A percentile compares a stretch with the other conserved stretches of the same genome.
Conservation (phyloP, 1,140 invertebrate genomes). For the Drosophila mojavensis region DNA sequence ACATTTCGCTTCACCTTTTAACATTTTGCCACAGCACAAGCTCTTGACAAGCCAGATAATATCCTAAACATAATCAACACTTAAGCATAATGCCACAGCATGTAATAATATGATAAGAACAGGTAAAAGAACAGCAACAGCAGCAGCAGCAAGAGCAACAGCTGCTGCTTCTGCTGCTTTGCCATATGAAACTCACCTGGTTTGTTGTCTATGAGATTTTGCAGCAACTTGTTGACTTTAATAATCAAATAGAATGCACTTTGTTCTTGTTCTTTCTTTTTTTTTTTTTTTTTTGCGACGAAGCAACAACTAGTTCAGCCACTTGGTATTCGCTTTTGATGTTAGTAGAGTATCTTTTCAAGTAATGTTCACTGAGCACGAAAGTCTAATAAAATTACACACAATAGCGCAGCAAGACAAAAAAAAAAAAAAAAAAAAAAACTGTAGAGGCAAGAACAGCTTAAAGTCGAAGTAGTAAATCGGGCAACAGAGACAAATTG, state of each 20-base stretch:
- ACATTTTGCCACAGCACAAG: constrained; percentile 2
- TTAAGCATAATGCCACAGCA: constrained; percentile 30
- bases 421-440: constrained; percentile 36
- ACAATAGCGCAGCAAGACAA: constrained; percentile 37
- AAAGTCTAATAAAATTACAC: constrained; percentile 46
- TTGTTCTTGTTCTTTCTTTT: no score
- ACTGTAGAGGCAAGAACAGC: no score
- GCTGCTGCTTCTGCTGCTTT: constrained; percentile 6
- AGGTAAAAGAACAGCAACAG: constrained; percentile 1
- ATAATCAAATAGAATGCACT: constrained; percentile 64
- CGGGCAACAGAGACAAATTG: constrained; percentile 18
- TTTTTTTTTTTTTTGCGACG: constrained; percentile 3
- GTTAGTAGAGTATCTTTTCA: constrained; percentile 24
- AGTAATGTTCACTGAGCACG: constrained; percentile 58
- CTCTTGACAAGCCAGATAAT: constrained; percentile 24
- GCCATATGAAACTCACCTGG: constrained; percentile 61
- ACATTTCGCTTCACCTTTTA: not conserved
- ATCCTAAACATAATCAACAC: constrained; percentile 59
- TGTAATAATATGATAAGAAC: constrained; percentile 20
- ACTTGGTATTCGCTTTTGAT: constrained; percentile 64
- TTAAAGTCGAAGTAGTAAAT: not conserved
- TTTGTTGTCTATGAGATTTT: constrained; percentile 48
- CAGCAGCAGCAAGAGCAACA: not conserved
- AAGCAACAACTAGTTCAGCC: constrained; percentile 49
- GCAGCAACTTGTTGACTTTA: constrained; percentile 81